These are phyloP conservation scores for Porites lobata DNA, from an alignment of 92 coral and sea anemone species.

Conservation along the genomic window DNA sequence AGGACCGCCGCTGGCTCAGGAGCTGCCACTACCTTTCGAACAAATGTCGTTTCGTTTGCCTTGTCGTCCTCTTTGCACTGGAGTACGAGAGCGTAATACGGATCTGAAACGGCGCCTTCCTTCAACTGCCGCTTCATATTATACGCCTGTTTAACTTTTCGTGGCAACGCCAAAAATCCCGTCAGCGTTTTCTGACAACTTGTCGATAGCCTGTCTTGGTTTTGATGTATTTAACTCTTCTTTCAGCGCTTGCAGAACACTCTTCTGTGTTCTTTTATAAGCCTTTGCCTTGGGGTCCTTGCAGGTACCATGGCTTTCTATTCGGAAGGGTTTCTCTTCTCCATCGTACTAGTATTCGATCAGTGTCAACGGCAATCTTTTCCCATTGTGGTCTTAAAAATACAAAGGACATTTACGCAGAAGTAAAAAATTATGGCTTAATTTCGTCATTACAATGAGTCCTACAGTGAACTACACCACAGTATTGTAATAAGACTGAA, in stretches of 20 bases:
- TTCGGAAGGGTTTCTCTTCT: slow-evolving; percentile 34
- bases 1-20: slow-evolving; percentile 57
- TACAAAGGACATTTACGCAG: too few species aligned
- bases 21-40: slow-evolving; percentile 51
- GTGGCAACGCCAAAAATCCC: slow-evolving; percentile 48
- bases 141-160: slow-evolving; percentile 49
- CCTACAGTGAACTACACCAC: not conserved
- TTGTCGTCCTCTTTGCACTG: slow-evolving; percentile 68
- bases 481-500: not conserved
- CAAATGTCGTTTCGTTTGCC: slow-evolving; percentile 41
- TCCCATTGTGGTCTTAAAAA: not conserved
- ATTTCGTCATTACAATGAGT: not conserved
- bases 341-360: slow-evolving; percentile 39
- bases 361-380: slow-evolving; percentile 14
- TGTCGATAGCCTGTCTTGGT: slow-evolving; percentile 55
- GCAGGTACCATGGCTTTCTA: slow-evolving; percentile 55
- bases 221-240: slow-evolving; percentile 32
- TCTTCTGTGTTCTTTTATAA: slow-evolving; percentile 55
- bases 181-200: slow-evolving; percentile 36
- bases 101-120: slow-evolving; percentile 41
- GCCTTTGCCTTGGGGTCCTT: slow-evolving; percentile 28
- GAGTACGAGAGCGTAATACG: slow-evolving; percentile 50
- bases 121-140: slow-evolving; percentile 35
- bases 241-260: slow-evolving; percentile 37
- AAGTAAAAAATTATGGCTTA: not conserved